These are phyloP conservation scores for Phortica okadai DNA, from an alignment of 2,888 invertebrate species.

Conservation along the genomic window DNA sequence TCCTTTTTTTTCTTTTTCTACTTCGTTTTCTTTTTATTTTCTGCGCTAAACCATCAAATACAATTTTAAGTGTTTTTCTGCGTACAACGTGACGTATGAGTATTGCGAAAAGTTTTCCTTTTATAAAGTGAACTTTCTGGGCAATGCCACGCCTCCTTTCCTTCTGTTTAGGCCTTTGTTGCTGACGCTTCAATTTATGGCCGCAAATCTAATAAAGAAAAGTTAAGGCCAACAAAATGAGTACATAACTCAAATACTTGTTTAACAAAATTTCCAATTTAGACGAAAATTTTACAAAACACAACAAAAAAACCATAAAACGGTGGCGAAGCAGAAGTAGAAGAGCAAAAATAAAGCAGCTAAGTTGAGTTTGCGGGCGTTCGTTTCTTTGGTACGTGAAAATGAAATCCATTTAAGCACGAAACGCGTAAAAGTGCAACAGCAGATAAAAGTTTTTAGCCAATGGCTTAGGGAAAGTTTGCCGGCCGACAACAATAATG, in stretches of 20 bases:
- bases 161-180: neutral
- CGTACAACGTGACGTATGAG: conserved; percentile 12
- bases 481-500: neutral
- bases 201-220: conserved; percentile 25
- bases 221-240: conserved; percentile 4
- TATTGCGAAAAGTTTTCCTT: neutral
- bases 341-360: neutral
- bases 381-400: conserved; percentile 11
- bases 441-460: conserved; percentile 25
- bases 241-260: conserved; percentile 20
- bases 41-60: conserved; percentile 5
- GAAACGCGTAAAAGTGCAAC: conserved; percentile 23
- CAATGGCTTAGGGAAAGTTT: conserved; percentile 11
- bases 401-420: conserved; percentile 20
- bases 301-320: neutral
- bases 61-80: conserved; percentile 5
- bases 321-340: neutral
- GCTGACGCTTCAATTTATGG: neutral
- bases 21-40: neutral
- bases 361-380: neutral
- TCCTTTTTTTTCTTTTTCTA: neutral
- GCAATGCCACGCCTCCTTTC: neutral
- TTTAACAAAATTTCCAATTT: conserved; percentile 30
- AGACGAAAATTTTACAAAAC: neutral
- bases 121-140: neutral